These are phyloP conservation scores for Amblyornis subalaris DNA, from an alignment of 2,113 vertebrate genomes.

Conservation along the genomic window DNA sequence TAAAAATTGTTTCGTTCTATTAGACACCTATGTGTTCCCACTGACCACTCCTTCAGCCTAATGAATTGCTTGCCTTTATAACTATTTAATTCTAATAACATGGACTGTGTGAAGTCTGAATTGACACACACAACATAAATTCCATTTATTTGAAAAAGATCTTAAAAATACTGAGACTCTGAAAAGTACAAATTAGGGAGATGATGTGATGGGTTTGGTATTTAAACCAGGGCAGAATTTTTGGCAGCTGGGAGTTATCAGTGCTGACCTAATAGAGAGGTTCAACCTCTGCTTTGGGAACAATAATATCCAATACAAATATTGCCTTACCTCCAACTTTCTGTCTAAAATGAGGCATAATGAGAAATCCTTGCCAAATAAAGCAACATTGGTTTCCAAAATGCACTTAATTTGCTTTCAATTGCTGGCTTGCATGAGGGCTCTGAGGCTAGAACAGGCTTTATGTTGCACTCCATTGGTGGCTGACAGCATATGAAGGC, in stretches of 20 bases:
- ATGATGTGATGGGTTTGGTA: not conserved
- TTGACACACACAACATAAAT: not conserved
- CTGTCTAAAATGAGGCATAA: not conserved
- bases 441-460: not conserved
- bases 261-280: not conserved
- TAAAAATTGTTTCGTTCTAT: not conserved
- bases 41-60: not conserved
- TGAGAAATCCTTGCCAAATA: conserved; percentile 22
- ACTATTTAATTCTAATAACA: not conserved
- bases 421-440: not conserved
- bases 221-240: not conserved
- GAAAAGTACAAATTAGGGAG: not conserved
- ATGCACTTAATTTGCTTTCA: conserved; percentile 15
- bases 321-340: conserved; percentile 18
- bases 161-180: not conserved
- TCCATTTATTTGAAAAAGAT: not conserved
- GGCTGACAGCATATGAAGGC: not conserved
- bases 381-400: conserved; percentile 21
- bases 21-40: not conserved
- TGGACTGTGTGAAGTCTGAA: not conserved
- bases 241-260: not conserved
- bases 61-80: not conserved
- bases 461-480: fast-evolving
- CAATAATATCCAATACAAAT: not conserved
- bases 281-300: not conserved